phyloP scores from a whole-genome alignment of 2,797 vertebrate genomes.

The Tangara arthus region DNA sequence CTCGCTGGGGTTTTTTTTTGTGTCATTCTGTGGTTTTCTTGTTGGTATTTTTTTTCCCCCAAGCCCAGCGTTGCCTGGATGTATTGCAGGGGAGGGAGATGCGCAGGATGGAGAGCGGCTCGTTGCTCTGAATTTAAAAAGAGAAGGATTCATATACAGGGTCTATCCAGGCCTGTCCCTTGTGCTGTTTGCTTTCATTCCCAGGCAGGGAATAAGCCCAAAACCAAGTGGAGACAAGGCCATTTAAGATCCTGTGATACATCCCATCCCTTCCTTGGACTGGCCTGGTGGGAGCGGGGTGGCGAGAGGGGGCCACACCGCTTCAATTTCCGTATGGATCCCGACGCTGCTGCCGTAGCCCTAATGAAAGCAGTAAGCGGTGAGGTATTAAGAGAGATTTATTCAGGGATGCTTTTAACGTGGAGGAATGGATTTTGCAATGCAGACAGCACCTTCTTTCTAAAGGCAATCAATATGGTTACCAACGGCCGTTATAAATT shows the following conservation, averaged over 20 bases:
- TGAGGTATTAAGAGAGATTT: slow-evolving; percentile 78
- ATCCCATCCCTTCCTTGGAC: not conserved
- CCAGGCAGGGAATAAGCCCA: slow-evolving; percentile 7
- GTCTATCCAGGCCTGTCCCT: not conserved
- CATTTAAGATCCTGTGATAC: slow-evolving; percentile 34
- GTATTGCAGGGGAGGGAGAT: slow-evolving; percentile 38
- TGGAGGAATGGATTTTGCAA: slow-evolving; percentile 75
- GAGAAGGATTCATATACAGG: slow-evolving; percentile 37
- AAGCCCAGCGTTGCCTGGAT: slow-evolving; percentile 33
- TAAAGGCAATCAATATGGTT: slow-evolving; percentile 77
- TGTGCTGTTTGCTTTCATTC: not conserved
- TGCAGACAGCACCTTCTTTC: slow-evolving; percentile 70
- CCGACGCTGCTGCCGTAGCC: slow-evolving; percentile 69
- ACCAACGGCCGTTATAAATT: slow-evolving; percentile 74
- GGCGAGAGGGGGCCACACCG: slow-evolving; percentile 47
- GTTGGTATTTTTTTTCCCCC: not conserved
- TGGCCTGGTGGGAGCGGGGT: not conserved
- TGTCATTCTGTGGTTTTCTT: rapidly evolving
- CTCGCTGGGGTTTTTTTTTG: not conserved
- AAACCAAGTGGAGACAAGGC: slow-evolving; percentile 3
- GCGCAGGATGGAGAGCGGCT: not conserved
- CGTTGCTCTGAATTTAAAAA: slow-evolving; percentile 23
- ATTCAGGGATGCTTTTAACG: slow-evolving; percentile 74
- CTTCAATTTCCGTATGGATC: slow-evolving; percentile 75
- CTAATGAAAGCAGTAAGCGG: slow-evolving; percentile 80